phyloP scores from a whole-genome alignment of 2,888 invertebrate genomes.

The Sphecodes monilicornis region DNA sequence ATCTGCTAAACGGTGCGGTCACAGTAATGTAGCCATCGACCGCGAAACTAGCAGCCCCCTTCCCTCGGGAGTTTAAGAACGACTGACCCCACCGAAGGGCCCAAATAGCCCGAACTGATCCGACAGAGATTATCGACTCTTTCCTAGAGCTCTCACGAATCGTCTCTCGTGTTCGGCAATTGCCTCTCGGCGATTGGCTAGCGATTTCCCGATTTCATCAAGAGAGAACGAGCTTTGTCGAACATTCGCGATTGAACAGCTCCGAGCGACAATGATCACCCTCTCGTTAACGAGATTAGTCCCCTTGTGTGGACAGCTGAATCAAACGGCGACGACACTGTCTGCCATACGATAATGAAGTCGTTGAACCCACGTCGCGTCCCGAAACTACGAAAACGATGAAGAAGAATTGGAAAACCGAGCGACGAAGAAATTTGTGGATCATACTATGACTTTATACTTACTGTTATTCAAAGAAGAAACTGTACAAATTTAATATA shows the following conservation, averaged over 20 bases:
- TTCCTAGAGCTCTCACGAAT: neutral
- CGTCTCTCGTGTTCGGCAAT: neutral
- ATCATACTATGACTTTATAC: too few species aligned
- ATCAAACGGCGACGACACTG: constrained; percentile 34
- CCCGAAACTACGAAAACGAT: neutral
- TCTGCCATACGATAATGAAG: constrained; percentile 47
- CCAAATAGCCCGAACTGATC: too few species aligned
- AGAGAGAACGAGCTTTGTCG: neutral
- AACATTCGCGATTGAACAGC: neutral
- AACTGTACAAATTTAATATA: too few species aligned
- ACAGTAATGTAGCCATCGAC: constrained; percentile 56
- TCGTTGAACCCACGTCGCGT: constrained; percentile 22
- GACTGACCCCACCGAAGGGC: constrained; percentile 12
- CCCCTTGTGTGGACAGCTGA: constrained; percentile 42
- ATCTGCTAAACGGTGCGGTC: constrained; percentile 58
- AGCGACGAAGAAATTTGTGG: too few species aligned
- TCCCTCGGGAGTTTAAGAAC: constrained; percentile 25
- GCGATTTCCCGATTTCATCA: neutral
- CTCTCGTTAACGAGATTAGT: constrained; percentile 43
- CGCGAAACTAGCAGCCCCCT: constrained; percentile 31
- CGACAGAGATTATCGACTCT: neutral
- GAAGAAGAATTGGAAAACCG: neutral
- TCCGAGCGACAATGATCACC: constrained; percentile 30
- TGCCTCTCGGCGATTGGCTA: neutral
- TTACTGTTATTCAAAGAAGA: too few species aligned